Conservation (phyloP, 2,888 invertebrate species). For the Lamellibrachia columna region DNA sequence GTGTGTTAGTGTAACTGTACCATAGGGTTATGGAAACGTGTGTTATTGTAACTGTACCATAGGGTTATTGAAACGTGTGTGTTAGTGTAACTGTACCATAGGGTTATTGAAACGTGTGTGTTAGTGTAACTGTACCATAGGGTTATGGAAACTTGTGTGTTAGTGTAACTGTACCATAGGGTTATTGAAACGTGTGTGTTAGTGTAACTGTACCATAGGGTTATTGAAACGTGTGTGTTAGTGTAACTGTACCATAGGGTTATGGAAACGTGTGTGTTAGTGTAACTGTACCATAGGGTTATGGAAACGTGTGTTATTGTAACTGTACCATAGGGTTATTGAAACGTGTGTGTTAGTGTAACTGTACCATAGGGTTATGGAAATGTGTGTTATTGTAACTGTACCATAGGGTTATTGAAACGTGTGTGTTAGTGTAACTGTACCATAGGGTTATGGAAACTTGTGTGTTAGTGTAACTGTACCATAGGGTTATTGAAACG, state of each 20-base stretch:
- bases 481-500: too few relatives aligned
- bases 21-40: too few relatives aligned
- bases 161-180: neutral
- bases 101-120: neutral
- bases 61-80: too few relatives aligned
- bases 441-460: neutral
- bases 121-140: neutral
- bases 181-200: neutral
- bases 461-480: neutral
- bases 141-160: neutral
- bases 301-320: neutral
- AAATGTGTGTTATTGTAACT: neutral
- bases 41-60: too few relatives aligned
- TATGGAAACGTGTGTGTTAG: neutral
- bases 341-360: neutral
- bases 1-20: too few relatives aligned
- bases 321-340: neutral
- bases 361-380: neutral
- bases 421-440: neutral
- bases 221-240: neutral
- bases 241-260: neutral
- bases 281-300: neutral
- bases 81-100: neutral
- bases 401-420: neutral
- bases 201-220: neutral